These are phyloP conservation scores for Drosophila grimshawi DNA, from an alignment of 1,140 invertebrate genomes.

Conservation along the genomic window DNA sequence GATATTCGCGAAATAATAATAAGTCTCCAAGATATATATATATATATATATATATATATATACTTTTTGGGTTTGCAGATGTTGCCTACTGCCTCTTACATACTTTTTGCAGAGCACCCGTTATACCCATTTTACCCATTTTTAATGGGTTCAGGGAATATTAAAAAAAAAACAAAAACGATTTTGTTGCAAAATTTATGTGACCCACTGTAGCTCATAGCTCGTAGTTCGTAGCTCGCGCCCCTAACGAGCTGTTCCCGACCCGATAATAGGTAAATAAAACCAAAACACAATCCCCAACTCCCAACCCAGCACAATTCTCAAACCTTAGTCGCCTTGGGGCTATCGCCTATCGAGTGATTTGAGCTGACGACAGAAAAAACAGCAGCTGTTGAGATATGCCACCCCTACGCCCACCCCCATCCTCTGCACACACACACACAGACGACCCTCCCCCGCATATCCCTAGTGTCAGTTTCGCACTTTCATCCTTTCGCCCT, in stretches of 20 bases:
- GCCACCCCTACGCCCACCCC: neutral
- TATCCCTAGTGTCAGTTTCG: neutral
- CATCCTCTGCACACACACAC: no score
- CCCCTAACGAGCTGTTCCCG: conserved; percentile 25
- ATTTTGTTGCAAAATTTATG: conserved; percentile 18
- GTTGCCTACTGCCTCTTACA: no score
- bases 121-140: no score
- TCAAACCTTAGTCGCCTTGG: neutral
- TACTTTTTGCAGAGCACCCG: no score
- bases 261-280: conserved; percentile 46
- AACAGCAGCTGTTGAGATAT: conserved; percentile 29
- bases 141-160: no score
- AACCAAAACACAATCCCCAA: neutral
- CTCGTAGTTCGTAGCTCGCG: conserved; percentile 7
- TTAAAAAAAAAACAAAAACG: no score
- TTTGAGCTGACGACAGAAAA: conserved; percentile 28
- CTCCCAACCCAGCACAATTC: neutral
- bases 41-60: no score
- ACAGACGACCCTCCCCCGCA: no score
- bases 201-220: conserved; percentile 8
- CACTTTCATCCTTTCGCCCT: neutral
- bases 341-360: conserved; percentile 17
- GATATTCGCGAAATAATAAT: no score
- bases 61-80: no score
- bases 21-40: no score